Base-by-base conservation (phyloP, 2,797 vertebrate genomes). In the Argyrosomus regius region DNA sequence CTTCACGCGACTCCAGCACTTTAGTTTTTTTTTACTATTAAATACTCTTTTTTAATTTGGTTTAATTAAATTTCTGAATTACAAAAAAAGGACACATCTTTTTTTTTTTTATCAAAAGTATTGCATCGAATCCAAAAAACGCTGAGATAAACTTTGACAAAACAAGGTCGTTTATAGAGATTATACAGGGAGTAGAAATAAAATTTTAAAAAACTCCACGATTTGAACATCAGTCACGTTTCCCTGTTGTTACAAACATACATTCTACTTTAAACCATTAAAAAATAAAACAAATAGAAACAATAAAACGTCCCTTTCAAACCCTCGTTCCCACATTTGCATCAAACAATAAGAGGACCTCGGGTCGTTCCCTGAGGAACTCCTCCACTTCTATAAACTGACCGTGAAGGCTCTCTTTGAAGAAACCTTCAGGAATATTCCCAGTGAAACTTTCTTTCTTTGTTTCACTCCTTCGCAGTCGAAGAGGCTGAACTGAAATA, bases 91-190 rank as follows among this genome's bases (percentile, higher is more conserved):
- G 69, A 84, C 67, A 81, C 70, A 61, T 67, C n/a, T 80, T 35
- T 35, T 35, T 8, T 6, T 31, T 35, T 35, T 57, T 63, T 84
- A 87, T 87, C 81, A 90, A 93, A 93, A 90, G 83, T 90, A 92
- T 90, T 88, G 87, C 87, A 87, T 89, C 60, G 79, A 79, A 88
- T 89, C 63, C 64, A 84, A 75, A 84, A 75, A 85, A 84, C 77
- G 83, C 71, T 43, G 71, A 86, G 80, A 88, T 86, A 61, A 86
- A 84, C 69, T 18, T 62, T 49, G n/a, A 71, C 49, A 78, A 74
- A 78, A 74, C 78, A 59, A 52, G 57, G 17, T 43, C 16, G 54
- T 69, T 81, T 54, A 70, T 57, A 12, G 39, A 78, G 26, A 49
- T 82, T 43, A 82, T 8, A 85, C 73, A 81, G 66, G 59, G 64